Evolutionary conservation across 30 jellyfish, hydroid and myxozoan species (phyloP), one percentile per base, ranked within the genome.

Genomic region (Aurelia sp.): DNA sequence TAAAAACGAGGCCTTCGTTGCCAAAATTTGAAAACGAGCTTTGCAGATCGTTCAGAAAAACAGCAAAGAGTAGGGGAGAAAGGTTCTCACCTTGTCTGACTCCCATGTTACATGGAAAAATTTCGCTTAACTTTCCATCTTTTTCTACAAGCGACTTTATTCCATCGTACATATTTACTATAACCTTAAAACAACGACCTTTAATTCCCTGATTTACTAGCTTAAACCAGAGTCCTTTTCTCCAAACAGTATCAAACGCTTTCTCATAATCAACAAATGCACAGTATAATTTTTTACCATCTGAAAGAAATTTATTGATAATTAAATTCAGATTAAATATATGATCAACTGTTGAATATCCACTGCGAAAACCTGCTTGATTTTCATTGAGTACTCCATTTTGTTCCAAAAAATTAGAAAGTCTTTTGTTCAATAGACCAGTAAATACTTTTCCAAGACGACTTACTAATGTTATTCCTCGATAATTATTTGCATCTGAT

Each of bases 221-320:
- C 1, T 69, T 69, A 17, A 40, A 3, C 80, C 80, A 69, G 4
- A 22, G 80, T 22, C 80, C 80, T 22, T 33, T 74, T 50, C 85
- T 57, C 85, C 85, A 74, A 33, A 74, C 85, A 74, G 85, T 74
- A 48, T 74, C 85, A 40, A 74, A 74, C 9, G 85, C 85, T 57
- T 74, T 41, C 30, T 74, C 48, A 22, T 74, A 74, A 16, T 57
- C 85, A 5, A 40, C 53, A 52, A 74, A 74, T 47, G 85, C 73
- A 33, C 71, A 40, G 76, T 40, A 74, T 15, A 74, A 22, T 41
- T 74, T 74, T 52, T 74, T 74, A 19, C 85, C 85, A 6, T 22
- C 47, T 13, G 74, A 40, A 8, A 74, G 74, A 52, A 74, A 74
- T 41, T 74, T 10, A 40, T 50, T 50, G 38, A 52, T 52, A 40